A percentile compares a stretch with the other conserved stretches of the same genome.
These are phyloP conservation scores for Podarcis raffonei DNA, from an alignment of 2,113 vertebrate species.

Conservation along the genomic window DNA sequence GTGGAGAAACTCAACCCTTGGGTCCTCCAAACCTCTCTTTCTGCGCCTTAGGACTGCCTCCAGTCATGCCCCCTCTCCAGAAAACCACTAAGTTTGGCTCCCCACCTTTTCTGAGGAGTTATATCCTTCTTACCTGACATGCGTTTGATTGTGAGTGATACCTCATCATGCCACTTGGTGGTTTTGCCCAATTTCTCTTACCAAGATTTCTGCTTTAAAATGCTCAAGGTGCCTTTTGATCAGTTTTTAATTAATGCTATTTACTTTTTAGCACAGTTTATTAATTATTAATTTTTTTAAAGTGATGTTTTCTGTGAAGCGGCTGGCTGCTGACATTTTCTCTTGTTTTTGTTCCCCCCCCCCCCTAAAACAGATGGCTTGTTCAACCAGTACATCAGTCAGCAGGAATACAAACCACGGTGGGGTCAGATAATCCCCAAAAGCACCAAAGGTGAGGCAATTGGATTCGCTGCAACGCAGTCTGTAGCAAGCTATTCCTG, in stretches of 20 bases:
- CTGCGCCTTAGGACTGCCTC: no score
- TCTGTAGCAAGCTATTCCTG: neutral
- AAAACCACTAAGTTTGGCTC: no score
- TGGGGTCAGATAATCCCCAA: constrained; percentile 99
- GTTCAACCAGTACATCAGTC: constrained; percentile 99
- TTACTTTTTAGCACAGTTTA: neutral
- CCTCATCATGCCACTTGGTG: neutral
- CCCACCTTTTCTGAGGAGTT: neutral
- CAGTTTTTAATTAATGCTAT: neutral
- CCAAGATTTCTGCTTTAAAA: neutral
- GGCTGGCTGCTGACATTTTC: constrained; percentile 3
- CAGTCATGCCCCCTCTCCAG: no score
- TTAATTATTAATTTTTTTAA: no score
- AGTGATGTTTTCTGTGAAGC: constrained; percentile 12
- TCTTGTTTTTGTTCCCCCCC: constrained; percentile 6
- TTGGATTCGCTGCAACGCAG: neutral
- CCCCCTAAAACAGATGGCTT: constrained; percentile 85
- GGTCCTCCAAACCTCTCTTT: no score
- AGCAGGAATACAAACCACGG: constrained; percentile 97
- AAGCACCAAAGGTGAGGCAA: constrained; percentile 90
- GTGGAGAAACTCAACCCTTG: no score
- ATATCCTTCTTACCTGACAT: neutral
- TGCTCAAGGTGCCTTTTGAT: neutral
- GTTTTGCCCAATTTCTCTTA: neutral
- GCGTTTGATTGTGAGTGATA: neutral